Evolutionary conservation across 92 coral and sea anemone genomes (phyloP).

Genomic region (Epizoanthus illoricatus): DNA sequence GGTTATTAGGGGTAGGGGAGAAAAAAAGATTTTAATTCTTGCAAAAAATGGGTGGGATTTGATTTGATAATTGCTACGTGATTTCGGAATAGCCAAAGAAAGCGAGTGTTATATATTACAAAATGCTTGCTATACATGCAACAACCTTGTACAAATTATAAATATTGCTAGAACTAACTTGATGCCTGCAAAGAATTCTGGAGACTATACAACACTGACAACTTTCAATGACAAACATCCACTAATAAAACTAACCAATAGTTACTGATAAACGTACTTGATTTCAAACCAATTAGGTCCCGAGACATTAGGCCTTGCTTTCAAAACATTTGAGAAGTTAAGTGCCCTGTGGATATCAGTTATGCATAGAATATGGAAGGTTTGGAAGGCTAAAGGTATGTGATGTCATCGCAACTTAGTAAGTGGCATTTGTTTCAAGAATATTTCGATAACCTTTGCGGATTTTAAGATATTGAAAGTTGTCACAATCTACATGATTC

Average conservation of each 20-base stretch:
- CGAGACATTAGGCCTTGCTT: slow-evolving; percentile 82
- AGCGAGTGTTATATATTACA: too few species aligned
- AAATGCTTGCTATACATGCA: too few species aligned
- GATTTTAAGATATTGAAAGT: not conserved
- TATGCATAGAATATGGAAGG: slow-evolving; percentile 93
- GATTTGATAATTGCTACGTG: too few species aligned
- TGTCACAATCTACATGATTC: not conserved
- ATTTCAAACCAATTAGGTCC: slow-evolving; percentile 64
- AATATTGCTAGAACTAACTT: slow-evolving; percentile 23
- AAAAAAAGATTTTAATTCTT: too few species aligned
- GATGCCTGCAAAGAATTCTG: slow-evolving; percentile 23
- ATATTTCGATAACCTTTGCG: not conserved
- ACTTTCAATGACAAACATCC: not conserved
- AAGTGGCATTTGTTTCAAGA: too few species aligned
- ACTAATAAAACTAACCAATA: not conserved
- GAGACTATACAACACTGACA: not conserved
- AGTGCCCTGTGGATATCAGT: slow-evolving; percentile 88
- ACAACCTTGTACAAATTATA: not conserved
- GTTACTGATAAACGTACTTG: slow-evolving; percentile 8
- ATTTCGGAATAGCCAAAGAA: too few species aligned
- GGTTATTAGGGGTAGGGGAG: too few species aligned
- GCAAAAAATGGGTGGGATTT: too few species aligned
- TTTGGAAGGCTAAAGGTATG: slow-evolving; percentile 93
- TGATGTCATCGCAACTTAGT: not conserved
- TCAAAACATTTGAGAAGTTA: slow-evolving; percentile 90